These are phyloP conservation scores for Vombatus ursinus DNA, from an alignment of 2,113 vertebrate genomes.

Conservation along the genomic window DNA sequence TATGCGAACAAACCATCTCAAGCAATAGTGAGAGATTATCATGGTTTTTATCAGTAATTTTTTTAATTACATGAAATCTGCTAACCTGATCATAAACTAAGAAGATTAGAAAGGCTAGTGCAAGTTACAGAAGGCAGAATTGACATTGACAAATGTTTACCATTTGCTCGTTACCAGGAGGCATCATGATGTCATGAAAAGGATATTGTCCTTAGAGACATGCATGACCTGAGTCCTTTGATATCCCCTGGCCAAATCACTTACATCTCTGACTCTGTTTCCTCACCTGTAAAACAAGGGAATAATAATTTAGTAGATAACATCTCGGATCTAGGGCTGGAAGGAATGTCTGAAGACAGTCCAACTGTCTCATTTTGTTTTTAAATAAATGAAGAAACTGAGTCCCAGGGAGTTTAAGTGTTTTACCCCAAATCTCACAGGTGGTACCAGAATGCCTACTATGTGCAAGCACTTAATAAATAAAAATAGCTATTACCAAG, in stretches of 20 bases:
- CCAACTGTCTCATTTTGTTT: background rate
- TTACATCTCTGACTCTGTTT: background rate
- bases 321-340: background rate
- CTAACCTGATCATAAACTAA: too few relatives aligned
- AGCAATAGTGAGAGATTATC: too few relatives aligned
- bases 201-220: too few relatives aligned
- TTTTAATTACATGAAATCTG: too few relatives aligned
- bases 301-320: background rate
- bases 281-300: background rate
- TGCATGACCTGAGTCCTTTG: too few relatives aligned
- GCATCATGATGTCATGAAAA: too few relatives aligned
- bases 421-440: background rate
- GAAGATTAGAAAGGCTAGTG: too few relatives aligned
- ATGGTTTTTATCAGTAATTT: too few relatives aligned
- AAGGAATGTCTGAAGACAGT: background rate
- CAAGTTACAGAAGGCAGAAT: too few relatives aligned
- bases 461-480: background rate
- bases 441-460: background rate
- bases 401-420: background rate
- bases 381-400: background rate
- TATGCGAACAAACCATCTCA: too few relatives aligned
- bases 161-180: too few relatives aligned
- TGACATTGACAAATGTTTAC: too few relatives aligned
- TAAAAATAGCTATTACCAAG: background rate
- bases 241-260: background rate